A percentile compares a stretch with the other conserved stretches of the same genome.
These are phyloP conservation scores for Stomatorhinus ivindoensis DNA, from an alignment of 2,113 vertebrate species.

Conservation along the genomic window DNA sequence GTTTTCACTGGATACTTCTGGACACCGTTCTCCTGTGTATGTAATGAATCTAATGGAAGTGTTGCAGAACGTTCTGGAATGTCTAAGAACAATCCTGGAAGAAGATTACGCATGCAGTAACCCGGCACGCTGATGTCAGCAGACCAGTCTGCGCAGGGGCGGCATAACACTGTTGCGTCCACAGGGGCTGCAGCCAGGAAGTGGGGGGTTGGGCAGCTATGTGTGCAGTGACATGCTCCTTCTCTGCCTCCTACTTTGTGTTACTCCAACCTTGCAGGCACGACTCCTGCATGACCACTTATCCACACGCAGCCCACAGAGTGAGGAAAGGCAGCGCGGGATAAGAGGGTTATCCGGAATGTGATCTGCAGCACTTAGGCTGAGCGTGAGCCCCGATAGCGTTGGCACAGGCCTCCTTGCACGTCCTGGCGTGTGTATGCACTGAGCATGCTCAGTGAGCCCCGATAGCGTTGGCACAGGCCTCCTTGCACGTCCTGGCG, in stretches of 20 bases:
- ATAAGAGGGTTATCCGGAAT: neutral
- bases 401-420: neutral
- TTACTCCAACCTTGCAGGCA: neutral
- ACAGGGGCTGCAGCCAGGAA: neutral
- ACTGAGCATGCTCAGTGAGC: conserved; percentile 45
- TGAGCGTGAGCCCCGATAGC: conserved; percentile 28
- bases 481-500: no score
- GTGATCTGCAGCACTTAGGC: neutral
- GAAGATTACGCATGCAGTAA: neutral
- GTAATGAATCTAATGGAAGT: neutral
- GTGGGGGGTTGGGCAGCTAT: neutral
- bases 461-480: no score
- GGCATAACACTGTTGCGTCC: conserved; percentile 17
- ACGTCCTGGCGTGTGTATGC: conserved; percentile 20
- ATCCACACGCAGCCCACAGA: neutral
- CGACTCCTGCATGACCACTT: neutral
- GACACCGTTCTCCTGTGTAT: neutral
- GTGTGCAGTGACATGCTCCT: neutral
- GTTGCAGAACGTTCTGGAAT: neutral
- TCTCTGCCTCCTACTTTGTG: neutral
- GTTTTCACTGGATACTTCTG: neutral
- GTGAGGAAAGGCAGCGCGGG: neutral
- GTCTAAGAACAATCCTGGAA: neutral
- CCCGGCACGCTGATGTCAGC: conserved; percentile 19
- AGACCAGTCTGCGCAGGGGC: neutral